Base-by-base conservation (phyloP, 23 tunicate species). In the Halocynthia aurantium region DNA sequence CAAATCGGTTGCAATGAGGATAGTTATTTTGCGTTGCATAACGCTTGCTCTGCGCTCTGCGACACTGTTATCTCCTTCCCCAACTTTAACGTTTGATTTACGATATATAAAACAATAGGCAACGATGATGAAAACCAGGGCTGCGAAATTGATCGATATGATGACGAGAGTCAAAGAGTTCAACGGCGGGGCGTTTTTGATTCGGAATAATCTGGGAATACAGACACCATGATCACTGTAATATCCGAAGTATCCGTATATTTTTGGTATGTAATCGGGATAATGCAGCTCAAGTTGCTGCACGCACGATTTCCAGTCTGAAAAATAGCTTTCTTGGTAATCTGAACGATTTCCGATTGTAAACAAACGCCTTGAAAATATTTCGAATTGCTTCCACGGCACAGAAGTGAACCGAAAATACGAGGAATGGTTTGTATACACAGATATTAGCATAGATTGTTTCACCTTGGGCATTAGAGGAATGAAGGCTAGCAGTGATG, bases 171-270 rank as follows among this genome's bases (percentile, higher is more conserved):
- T 44, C 22, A 71, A 71, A 10, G 58, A 8, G 51, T 71, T 53
- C 10, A 71, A 22, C 8, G 76, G 76, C 22, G 76, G 76, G 10
- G 76, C 57, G 4, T 52, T 52, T 51, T 11, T 11, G 12, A 72
- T 57, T 22, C 76, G 49, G n/a, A 71, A 71, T 20, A 71, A 50
- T 44, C 76, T 53, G 9, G 90, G 90, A 18, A 85, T 12, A 54
- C 90, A 85, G 19, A 85, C 80, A 9, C 84, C 72, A 40, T 63
- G 75, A 21, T 71, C 22, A 68, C 90, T 80, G 80, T 70, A 85
- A 51, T 60, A 80, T 12, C 84, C 90, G 71, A 80, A 80, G 71
- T 44, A 80, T 52, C 72, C 72, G 9, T 51, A 15, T 7, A 65
- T 52, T 13, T 15, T 8, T 1, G 76, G 75, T 7, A 44, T 10